A percentile compares a stretch with the other conserved stretches of the same genome.
These are phyloP conservation scores for Brotula barbata DNA, from an alignment of 2,797 vertebrate genomes.

Conservation along the genomic window DNA sequence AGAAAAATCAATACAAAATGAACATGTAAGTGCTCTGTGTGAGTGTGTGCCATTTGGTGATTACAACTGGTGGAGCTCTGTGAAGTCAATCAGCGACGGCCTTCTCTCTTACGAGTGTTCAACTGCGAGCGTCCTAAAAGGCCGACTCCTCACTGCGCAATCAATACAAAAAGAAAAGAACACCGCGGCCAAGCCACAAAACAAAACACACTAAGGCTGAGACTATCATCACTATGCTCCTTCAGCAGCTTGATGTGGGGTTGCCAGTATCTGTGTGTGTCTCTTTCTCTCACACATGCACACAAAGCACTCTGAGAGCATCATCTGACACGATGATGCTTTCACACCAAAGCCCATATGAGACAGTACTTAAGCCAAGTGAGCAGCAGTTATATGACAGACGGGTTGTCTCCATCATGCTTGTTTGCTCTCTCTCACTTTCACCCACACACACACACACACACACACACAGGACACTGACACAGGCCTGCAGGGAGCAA, in stretches of 20 bases:
- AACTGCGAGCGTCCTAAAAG: background rate
- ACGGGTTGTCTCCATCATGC: conserved; percentile 48
- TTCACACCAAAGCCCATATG: conserved; percentile 57
- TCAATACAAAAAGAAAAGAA: background rate
- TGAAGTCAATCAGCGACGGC: background rate
- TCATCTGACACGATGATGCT: conserved; percentile 63
- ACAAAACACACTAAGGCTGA: background rate
- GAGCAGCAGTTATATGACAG: conserved; percentile 67
- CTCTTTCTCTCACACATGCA: background rate
- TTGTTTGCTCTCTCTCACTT: conserved; percentile 1
- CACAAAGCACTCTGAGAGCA: conserved; percentile 14
- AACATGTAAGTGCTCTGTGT: background rate
- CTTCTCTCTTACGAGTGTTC: background rate
- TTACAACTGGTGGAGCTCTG: background rate
- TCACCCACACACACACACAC: conserved; percentile 16
- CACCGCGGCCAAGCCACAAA: background rate
- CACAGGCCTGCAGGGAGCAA: too few relatives aligned
- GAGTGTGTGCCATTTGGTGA: background rate
- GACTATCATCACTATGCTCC: background rate
- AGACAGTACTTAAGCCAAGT: conserved; percentile 52
- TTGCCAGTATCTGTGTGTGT: conserved; percentile 30
- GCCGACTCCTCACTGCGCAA: background rate
- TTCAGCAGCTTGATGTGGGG: conserved; percentile 32
- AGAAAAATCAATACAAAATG: too few relatives aligned
- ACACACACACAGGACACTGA: too few relatives aligned